These are phyloP conservation scores for Pontoporia blainvillei DNA, from an alignment of 2,113 vertebrate species.

Conservation along the genomic window DNA sequence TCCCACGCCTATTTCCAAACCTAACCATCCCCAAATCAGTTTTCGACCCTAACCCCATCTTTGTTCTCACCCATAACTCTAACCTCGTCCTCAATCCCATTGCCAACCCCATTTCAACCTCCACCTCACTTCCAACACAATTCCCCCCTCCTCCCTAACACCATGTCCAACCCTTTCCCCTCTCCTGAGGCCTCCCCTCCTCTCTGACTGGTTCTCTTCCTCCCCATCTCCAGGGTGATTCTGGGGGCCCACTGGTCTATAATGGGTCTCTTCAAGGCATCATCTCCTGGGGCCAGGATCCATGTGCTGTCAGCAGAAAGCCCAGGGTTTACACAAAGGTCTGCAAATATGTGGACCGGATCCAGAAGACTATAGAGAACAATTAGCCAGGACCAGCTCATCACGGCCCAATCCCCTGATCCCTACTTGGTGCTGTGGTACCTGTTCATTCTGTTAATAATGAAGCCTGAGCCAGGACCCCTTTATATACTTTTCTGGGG, in stretches of 20 bases:
- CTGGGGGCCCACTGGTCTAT: constrained; percentile 83
- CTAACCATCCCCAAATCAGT: not conserved
- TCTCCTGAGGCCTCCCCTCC: not conserved
- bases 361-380: constrained; percentile 60
- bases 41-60: not conserved
- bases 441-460: not conserved
- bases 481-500: not conserved
- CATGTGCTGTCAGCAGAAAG: constrained; percentile 82
- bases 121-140: not conserved
- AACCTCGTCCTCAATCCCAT: not conserved
- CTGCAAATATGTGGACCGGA: constrained; percentile 86
- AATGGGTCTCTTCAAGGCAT: constrained; percentile 83
- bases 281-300: constrained; percentile 88
- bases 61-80: not conserved
- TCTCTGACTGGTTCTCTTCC: constrained; percentile 30
- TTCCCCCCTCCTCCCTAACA: not conserved
- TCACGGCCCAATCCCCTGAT: not conserved
- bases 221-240: constrained; percentile 79
- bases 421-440: not conserved
- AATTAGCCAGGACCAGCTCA: not conserved
- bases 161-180: rapidly evolving
- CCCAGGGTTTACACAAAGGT: constrained; percentile 89
- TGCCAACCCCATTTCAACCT: rapidly evolving
- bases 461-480: not conserved
- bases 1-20: not conserved